Conservation (phyloP, 2,797 vertebrate species). For the Aeoliscus strigatus region DNA sequence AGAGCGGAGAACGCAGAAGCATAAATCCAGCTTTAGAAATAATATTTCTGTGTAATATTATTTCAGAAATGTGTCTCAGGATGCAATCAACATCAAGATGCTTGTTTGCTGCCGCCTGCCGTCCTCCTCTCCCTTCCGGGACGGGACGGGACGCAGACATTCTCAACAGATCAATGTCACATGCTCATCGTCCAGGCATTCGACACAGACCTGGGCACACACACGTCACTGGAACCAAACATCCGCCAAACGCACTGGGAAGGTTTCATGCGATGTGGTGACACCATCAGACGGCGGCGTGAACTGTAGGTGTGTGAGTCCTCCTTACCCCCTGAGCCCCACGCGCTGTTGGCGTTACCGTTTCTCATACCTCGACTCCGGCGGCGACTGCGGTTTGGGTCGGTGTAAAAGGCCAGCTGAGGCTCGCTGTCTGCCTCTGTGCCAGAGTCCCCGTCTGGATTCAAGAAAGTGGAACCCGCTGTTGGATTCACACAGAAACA, state of each 20-base stretch:
- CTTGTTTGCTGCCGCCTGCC: no score
- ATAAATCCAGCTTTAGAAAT: slow-evolving; percentile 47
- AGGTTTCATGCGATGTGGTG: slow-evolving; percentile 59
- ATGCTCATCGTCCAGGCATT: slow-evolving; percentile 48
- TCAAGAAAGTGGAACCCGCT: slow-evolving; percentile 97
- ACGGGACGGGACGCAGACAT: slow-evolving; percentile 49
- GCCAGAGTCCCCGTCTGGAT: slow-evolving; percentile 95
- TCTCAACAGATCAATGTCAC: slow-evolving; percentile 46
- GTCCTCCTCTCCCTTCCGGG: slow-evolving; percentile 40
- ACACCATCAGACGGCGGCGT: slow-evolving; percentile 43
- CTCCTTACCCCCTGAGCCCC: slow-evolving; percentile 83
- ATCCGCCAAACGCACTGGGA: slow-evolving; percentile 29
- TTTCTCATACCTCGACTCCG: slow-evolving; percentile 91
- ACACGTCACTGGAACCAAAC: slow-evolving; percentile 44
- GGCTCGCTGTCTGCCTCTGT: slow-evolving; percentile 96
- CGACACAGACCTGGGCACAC: slow-evolving; percentile 22
- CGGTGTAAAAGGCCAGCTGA: slow-evolving; percentile 98
- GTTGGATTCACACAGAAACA: slow-evolving; percentile 70
- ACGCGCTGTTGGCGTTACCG: slow-evolving; percentile 80
- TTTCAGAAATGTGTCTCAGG: slow-evolving; percentile 36
- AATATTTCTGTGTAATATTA: slow-evolving; percentile 61
- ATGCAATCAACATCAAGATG: slow-evolving; percentile 15
- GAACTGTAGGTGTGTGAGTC: slow-evolving; percentile 56
- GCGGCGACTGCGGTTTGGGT: slow-evolving; percentile 92
- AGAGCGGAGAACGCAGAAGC: no score